phyloP scores from a whole-genome alignment of 1,140 invertebrate species.

The Arctopsyche grandis region DNA sequence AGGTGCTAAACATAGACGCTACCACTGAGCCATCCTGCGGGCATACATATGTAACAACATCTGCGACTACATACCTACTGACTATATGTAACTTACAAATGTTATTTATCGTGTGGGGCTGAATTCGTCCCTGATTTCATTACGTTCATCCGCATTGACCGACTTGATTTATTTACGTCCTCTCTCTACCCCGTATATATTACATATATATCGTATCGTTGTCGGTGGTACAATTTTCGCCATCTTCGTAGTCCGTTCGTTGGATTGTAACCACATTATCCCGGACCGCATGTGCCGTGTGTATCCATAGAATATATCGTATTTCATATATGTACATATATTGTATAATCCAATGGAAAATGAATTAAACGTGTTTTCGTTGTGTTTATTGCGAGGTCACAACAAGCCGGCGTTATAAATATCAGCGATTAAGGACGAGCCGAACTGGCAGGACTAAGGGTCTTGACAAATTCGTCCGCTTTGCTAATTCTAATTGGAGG shows the following conservation, averaged over 20 bases:
- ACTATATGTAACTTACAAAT: background rate
- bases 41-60: no score
- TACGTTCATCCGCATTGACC: slow-evolving; percentile 21
- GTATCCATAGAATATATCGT: no score
- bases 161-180: slow-evolving; percentile 22
- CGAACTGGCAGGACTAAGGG: slow-evolving; percentile 22
- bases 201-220: background rate
- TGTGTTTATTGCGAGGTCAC: slow-evolving; percentile 13
- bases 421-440: slow-evolving; percentile 28
- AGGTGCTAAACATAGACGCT: no score
- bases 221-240: background rate
- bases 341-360: no score
- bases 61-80: no score
- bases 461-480: slow-evolving; percentile 40
- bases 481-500: slow-evolving; percentile 46
- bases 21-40: no score
- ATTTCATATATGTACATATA: no score
- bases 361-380: no score
- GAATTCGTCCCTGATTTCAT: slow-evolving; percentile 9
- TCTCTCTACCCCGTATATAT: background rate
- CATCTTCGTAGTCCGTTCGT: background rate
- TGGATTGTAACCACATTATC: background rate
- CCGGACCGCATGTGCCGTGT: background rate
- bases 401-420: slow-evolving; percentile 21
- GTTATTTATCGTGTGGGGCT: background rate